Evolutionary conservation across 2,888 invertebrate species (phyloP).

Genomic region (Sympetrum striolatum): DNA sequence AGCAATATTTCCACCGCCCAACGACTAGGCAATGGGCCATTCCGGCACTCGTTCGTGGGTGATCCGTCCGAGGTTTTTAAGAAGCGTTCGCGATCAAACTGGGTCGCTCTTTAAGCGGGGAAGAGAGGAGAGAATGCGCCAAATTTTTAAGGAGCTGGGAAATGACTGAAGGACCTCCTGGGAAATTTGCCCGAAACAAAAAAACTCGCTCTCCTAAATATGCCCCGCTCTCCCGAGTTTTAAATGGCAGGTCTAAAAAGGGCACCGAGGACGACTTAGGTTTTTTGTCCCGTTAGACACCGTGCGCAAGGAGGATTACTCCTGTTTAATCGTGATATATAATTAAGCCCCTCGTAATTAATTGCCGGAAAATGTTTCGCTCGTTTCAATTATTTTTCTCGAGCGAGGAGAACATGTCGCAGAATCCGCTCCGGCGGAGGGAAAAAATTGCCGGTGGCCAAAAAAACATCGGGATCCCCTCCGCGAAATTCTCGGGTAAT

Average conservation of each 20-base stretch:
- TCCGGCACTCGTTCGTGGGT: neutral
- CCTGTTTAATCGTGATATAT: conserved; percentile 12
- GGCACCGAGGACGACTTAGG: neutral
- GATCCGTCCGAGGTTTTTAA: neutral
- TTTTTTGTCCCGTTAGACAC: neutral
- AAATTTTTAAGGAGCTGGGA: neutral
- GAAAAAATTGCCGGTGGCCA: neutral
- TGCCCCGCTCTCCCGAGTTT: neutral
- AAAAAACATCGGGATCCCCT: neutral
- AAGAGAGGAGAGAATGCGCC: neutral
- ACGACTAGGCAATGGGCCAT: neutral
- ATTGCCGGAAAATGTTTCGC: neutral
- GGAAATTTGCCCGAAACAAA: neutral
- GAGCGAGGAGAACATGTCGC: neutral
- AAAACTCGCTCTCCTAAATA: neutral
- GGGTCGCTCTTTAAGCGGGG: neutral
- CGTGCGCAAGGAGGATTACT: neutral
- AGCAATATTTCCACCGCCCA: neutral
- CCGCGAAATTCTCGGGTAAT: neutral
- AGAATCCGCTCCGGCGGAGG: neutral
- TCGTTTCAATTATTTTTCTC: neutral
- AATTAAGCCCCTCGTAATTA: neutral
- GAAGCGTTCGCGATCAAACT: neutral
- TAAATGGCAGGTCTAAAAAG: neutral
- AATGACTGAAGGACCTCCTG: neutral